Conservation (phyloP, 2,113 vertebrate genomes). For the Pteruthius melanotis region DNA sequence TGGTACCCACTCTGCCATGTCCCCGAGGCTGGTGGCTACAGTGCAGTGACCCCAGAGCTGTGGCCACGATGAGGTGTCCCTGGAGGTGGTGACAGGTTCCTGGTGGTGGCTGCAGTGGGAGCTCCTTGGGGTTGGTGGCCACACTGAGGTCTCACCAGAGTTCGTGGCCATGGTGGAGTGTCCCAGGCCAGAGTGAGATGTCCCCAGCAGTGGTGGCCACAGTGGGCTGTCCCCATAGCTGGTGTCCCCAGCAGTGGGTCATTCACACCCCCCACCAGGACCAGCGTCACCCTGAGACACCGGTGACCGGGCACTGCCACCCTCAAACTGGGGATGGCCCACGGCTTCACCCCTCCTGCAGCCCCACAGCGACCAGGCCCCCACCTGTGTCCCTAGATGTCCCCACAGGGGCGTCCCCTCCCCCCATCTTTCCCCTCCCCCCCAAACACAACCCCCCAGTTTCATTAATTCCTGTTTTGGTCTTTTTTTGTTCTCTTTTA, state of each 20-base stretch:
- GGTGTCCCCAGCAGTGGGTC: background rate
- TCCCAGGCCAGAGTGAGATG: background rate
- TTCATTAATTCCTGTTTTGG: background rate
- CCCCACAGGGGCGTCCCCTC: background rate
- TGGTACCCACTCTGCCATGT: background rate
- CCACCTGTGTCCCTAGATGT: background rate
- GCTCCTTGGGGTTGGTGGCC: background rate
- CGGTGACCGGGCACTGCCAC: background rate
- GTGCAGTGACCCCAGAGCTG: background rate
- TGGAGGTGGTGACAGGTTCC: background rate
- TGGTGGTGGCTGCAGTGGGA: background rate
- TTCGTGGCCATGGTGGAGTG: rapidly evolving
- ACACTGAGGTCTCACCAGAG: background rate
- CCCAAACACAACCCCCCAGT: background rate
- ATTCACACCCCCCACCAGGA: background rate
- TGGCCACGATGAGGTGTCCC: background rate
- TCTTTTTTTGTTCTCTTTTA: background rate
- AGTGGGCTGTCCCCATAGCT: background rate
- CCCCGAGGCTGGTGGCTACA: no score
- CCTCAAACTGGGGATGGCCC: background rate
- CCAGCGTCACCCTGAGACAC: background rate
- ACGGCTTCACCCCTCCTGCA: background rate
- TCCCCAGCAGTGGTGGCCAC: background rate
- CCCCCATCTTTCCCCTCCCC: background rate
- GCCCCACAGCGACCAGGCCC: background rate